Conservation (phyloP, 2,888 invertebrate species). For the Sesamia inferens region DNA sequence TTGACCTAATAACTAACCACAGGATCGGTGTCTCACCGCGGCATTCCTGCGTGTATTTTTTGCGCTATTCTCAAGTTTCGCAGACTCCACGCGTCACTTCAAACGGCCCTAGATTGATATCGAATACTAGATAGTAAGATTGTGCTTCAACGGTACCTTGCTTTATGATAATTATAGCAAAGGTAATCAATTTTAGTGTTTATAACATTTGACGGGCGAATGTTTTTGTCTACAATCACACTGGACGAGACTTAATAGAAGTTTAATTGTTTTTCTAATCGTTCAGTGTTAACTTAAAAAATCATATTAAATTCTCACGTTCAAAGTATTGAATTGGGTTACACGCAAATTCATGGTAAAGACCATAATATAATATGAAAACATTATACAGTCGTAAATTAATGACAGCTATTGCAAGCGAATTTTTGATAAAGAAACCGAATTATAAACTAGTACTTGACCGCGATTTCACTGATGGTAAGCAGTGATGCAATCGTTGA, state of each 20-base stretch:
- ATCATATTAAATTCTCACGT: too few relatives aligned
- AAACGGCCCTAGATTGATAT: constrained; percentile 5
- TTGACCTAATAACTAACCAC: constrained; percentile 54
- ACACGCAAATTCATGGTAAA: neutral
- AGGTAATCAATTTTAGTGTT: constrained; percentile 13
- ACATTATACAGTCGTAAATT: neutral
- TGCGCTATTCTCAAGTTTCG: constrained; percentile 32
- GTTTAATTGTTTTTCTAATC: neutral
- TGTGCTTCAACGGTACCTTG: constrained; percentile 40
- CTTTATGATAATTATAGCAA: constrained; percentile 15
- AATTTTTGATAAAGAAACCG: neutral
- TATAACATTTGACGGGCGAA: constrained; percentile 11
- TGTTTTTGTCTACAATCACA: constrained; percentile 14
- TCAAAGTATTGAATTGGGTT: neutral
- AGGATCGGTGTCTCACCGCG: constrained; percentile 45
- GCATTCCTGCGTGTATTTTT: neutral
- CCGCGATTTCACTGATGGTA: too few relatives aligned
- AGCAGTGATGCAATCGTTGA: too few relatives aligned
- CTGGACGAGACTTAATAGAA: neutral
- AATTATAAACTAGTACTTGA: neutral
- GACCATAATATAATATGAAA: neutral
- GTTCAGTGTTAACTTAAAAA: too few relatives aligned
- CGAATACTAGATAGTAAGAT: constrained; percentile 32
- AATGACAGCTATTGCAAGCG: neutral
- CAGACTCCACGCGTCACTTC: constrained; percentile 43